Conservation (phyloP, 2,797 vertebrate genomes). For the Sebastolobus alascanus region DNA sequence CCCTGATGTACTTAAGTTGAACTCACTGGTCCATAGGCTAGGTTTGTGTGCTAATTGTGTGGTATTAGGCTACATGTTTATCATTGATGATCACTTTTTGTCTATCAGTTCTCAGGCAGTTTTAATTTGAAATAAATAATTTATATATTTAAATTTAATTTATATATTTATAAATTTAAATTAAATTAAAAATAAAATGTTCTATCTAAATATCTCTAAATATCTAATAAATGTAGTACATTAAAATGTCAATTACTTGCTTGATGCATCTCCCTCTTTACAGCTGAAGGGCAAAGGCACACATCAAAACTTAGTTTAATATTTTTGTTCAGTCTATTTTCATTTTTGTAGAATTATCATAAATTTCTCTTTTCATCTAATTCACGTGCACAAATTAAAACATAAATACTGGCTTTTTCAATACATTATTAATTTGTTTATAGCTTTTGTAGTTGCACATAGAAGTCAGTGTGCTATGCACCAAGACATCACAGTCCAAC, state of each 20-base stretch:
- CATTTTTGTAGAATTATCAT: not conserved
- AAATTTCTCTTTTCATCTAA: not conserved
- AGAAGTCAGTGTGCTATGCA: not conserved
- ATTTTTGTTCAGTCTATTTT: not conserved
- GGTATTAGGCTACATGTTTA: not conserved
- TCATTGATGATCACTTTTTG: not conserved
- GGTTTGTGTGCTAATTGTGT: not conserved
- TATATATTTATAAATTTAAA: too few relatives aligned
- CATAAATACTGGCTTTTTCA: too few relatives aligned
- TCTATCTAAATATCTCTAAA: too few relatives aligned
- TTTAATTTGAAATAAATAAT: not conserved
- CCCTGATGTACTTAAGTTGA: not conserved
- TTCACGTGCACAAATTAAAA: not conserved
- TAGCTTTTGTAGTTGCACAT: not conserved
- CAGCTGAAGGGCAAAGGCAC: not conserved
- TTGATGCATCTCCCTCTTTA: not conserved
- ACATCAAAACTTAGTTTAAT: not conserved
- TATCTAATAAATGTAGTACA: not conserved
- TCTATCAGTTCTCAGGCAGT: not conserved
- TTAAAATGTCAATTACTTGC: fast-evolving
- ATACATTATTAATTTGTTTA: not conserved
- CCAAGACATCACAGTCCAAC: not conserved
- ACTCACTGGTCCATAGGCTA: not conserved
- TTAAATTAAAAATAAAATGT: too few relatives aligned
- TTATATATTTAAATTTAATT: too few relatives aligned